phyloP scores from a whole-genome alignment of 1,140 invertebrate genomes.

The Drosophila orena region DNA sequence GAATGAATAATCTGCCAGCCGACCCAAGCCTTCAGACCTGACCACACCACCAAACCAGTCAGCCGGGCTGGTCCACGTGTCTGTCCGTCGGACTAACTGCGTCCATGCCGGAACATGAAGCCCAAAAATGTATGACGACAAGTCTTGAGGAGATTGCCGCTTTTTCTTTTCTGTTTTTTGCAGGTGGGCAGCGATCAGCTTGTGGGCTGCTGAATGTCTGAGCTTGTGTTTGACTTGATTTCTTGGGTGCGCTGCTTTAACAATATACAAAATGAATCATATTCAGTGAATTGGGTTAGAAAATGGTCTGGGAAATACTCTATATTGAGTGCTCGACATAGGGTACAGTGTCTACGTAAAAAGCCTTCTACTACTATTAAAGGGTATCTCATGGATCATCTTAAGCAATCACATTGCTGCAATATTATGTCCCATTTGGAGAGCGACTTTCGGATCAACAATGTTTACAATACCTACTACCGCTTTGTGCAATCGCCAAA shows the following conservation, averaged over 20 bases:
- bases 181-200: slow-evolving; percentile 62
- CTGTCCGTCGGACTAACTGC: slow-evolving; percentile 20
- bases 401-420: neutral
- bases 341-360: too few relatives aligned
- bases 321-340: neutral
- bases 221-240: slow-evolving; percentile 19
- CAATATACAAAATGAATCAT: slow-evolving; percentile 33
- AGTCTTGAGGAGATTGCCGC: slow-evolving; percentile 62
- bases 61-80: slow-evolving; percentile 53
- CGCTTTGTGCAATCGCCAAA: slow-evolving; percentile 35
- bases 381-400: neutral
- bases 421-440: slow-evolving; percentile 22
- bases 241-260: slow-evolving; percentile 35
- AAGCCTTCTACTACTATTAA: too few relatives aligned
- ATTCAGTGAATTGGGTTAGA: neutral
- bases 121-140: slow-evolving; percentile 76
- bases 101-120: slow-evolving; percentile 71
- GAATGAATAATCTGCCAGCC: slow-evolving; percentile 61
- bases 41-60: slow-evolving; percentile 38
- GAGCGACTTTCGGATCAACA: slow-evolving; percentile 12
- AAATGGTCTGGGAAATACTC: slow-evolving; percentile 1
- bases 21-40: slow-evolving; percentile 47
- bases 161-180: slow-evolving; percentile 35
- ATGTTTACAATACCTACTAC: slow-evolving; percentile 31
- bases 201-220: slow-evolving; percentile 41